These are phyloP conservation scores for Hipparchia sbordonii DNA, from an alignment of 2,888 invertebrate species.

Conservation along the genomic window DNA sequence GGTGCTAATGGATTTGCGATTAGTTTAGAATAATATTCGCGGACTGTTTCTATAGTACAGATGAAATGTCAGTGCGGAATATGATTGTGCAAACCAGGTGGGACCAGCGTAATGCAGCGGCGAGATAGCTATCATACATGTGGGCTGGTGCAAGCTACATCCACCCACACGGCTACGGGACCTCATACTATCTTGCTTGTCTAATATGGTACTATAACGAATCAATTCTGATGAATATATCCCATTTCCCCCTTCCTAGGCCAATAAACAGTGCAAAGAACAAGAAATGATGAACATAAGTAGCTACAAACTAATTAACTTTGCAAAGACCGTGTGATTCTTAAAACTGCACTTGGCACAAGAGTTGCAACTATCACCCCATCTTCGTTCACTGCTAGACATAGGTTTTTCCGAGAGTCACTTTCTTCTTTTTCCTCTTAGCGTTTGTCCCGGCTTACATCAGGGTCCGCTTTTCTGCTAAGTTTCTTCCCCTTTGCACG, in stretches of 20 bases:
- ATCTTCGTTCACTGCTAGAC: too few species aligned
- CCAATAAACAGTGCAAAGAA: background rate
- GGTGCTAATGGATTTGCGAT: background rate
- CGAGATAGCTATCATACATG: slow-evolving; percentile 24
- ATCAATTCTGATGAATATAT: slow-evolving; percentile 10
- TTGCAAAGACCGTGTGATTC: too few species aligned
- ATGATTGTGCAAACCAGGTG: background rate
- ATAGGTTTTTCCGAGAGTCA: too few species aligned
- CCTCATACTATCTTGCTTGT: slow-evolving; percentile 9
- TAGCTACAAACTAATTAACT: too few species aligned
- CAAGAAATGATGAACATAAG: background rate
- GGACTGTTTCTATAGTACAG: background rate
- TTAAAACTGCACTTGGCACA: too few species aligned
- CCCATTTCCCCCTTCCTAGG: background rate
- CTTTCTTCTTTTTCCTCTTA: too few species aligned
- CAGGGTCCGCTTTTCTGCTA: too few species aligned
- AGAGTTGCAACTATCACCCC: too few species aligned
- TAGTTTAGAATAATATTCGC: background rate
- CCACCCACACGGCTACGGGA: slow-evolving; percentile 15
- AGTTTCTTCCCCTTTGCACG: too few species aligned
- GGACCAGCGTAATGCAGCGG: slow-evolving; percentile 4
- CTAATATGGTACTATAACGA: slow-evolving; percentile 1
- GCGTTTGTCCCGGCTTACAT: too few species aligned
- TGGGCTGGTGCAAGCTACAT: slow-evolving; percentile 29
- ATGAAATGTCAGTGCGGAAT: background rate